Percentiles rank a stretch among this genome's conserved stretches.
Evolutionary conservation across 2,888 invertebrate species (phyloP).

Genomic region (Pseudococcus jackbeardsleyi): DNA sequence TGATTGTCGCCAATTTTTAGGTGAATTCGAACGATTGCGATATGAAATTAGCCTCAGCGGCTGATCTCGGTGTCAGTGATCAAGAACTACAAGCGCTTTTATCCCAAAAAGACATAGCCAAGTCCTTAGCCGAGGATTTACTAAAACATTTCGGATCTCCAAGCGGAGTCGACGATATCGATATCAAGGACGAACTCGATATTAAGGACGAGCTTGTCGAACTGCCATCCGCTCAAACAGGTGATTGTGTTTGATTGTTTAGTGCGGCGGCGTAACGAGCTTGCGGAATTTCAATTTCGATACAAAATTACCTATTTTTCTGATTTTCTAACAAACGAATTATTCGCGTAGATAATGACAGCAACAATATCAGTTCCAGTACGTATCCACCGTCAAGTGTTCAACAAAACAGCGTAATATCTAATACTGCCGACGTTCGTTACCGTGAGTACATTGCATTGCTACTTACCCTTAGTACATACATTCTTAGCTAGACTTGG

Average conservation of each 20-base stretch:
- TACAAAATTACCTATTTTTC: not conserved
- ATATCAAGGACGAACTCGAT: slow-evolving; percentile 64
- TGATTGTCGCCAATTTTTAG: not conserved
- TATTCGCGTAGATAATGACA: slow-evolving; percentile 43
- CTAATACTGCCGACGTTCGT: slow-evolving; percentile 49
- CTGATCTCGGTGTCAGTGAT: slow-evolving; percentile 76
- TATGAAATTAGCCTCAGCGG: slow-evolving; percentile 65
- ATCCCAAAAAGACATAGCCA: slow-evolving; percentile 81
- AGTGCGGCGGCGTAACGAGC: too few relatives aligned
- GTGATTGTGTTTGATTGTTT: not conserved
- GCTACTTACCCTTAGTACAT: too few relatives aligned
- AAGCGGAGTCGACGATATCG: slow-evolving; percentile 73
- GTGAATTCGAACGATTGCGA: slow-evolving; percentile 64
- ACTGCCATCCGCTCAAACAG: slow-evolving; percentile 51
- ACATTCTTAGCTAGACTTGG: too few relatives aligned
- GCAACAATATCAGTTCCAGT: slow-evolving; percentile 62
- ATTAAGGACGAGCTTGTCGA: not conserved
- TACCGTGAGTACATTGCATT: slow-evolving; percentile 49
- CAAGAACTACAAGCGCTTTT: slow-evolving; percentile 81
- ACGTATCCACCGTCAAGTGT: slow-evolving; percentile 62
- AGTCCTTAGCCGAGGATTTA: slow-evolving; percentile 88
- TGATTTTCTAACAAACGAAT: not conserved
- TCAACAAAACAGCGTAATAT: slow-evolving; percentile 22
- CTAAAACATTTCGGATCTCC: slow-evolving; percentile 84
- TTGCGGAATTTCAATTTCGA: not conserved